phyloP scores from a whole-genome alignment of 1,140 invertebrate species.

The Lordiphosa mommai region DNA sequence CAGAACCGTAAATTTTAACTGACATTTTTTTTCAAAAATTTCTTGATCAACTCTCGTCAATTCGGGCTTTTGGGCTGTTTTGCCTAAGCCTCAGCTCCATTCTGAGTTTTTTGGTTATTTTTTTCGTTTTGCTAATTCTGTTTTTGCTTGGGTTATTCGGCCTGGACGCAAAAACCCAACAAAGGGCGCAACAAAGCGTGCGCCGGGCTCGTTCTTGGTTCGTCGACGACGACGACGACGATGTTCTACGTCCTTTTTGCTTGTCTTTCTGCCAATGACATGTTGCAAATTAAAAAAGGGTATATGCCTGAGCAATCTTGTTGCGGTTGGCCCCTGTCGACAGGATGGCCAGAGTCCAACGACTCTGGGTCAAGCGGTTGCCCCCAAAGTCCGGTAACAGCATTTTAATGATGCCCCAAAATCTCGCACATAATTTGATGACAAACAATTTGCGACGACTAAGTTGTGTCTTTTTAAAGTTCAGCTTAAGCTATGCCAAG shows the following conservation, averaged over 20 bases:
- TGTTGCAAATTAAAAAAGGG: constrained; percentile 78
- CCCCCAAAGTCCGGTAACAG: constrained; percentile 51
- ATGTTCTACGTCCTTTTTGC: constrained; percentile 53
- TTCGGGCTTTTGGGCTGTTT: constrained; percentile 33
- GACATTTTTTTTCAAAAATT: constrained; percentile 8
- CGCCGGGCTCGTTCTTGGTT: constrained; percentile 15
- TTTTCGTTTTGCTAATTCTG: constrained; percentile 61
- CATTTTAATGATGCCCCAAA: constrained; percentile 71
- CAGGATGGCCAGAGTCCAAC: constrained; percentile 3
- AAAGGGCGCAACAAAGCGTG: constrained; percentile 70
- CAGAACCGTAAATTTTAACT: not conserved
- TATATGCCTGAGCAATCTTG: constrained; percentile 73
- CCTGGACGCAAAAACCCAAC: constrained; percentile 31
- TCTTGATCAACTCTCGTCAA: constrained; percentile 21
- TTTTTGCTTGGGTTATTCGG: constrained; percentile 61
- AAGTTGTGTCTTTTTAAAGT: constrained; percentile 60
- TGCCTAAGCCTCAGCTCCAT: constrained; percentile 37
- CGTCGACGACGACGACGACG: constrained; percentile 6
- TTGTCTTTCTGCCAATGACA: constrained; percentile 73
- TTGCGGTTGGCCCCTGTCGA: constrained; percentile 48
- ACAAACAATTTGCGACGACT: constrained; percentile 64
- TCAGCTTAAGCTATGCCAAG: constrained; percentile 18
- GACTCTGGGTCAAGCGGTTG: constrained; percentile 19
- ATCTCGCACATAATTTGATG: constrained; percentile 68
- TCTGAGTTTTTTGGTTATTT: constrained; percentile 29